Evolutionary conservation across 2,797 vertebrate genomes (phyloP), one percentile per base, ranked within the genome.

Genomic region (Galagoides demidoff): DNA sequence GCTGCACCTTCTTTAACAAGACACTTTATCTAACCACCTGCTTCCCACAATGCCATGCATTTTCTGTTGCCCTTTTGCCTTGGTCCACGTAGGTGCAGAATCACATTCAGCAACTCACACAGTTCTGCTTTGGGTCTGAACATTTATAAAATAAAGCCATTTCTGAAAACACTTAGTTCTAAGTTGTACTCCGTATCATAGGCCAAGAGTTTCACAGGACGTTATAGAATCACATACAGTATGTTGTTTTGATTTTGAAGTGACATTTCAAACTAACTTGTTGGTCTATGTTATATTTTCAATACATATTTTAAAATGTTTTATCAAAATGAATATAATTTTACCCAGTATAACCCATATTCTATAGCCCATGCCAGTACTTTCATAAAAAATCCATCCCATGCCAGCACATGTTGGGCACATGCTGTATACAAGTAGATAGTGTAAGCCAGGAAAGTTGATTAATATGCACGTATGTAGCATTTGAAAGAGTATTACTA

Each of bases 181-280:
- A 76, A 55, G 45, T 86, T 94, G 73, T 63, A 74, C 59, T 45
- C 10, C 66, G 92, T n/a, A 74, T 43, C 34, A 63, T 39, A 68
- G 13, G 9, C 85, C 68, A 85, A 82, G 43, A 66, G 17, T 77
- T 73, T 73, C 49, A 57, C 66, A 55, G 11, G 81, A 14, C 61
- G 20, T 94, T 78, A 79, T 34, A 87, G 31, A 83, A 74, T 45
- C 39, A 34, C 45, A 85, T 43, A 77, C 7, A 64, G 29, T 89
- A n/a, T 43, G 64, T 92, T 68, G n/a, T 61, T 96, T 95, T 70
- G 63, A 34, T 64, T 94, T 84, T 76, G 59, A 92, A 85, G 71
- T 52, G 11, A 88, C 90, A 78, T 85, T 85, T 78, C 82, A 78
- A 70, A 86, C 27, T 85, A 81, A 79, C 37, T 22, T 49, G 25